Base-by-base conservation (phyloP, 2,797 vertebrate species). In the Darevskia mixta region DNA sequence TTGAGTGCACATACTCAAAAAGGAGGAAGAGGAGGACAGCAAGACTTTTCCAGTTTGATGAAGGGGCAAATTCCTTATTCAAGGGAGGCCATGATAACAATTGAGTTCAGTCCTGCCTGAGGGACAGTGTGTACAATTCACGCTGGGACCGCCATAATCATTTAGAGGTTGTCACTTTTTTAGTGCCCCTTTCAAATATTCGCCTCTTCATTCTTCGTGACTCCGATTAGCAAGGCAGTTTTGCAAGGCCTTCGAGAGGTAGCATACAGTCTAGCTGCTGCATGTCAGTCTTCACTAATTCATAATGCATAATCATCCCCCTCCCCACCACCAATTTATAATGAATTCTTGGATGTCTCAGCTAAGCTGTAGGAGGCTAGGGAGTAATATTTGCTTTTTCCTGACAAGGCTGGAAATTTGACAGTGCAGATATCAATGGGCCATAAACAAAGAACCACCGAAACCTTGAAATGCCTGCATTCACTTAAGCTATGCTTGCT, bases 331-430 rank as follows among this genome's bases (percentile, higher is more conserved):
- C 10, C 77, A 43, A 80, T 43, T 58, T 45, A 79, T 79, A 72
- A 55, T 75, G 80, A 79, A 79, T 75, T 49, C 55, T 67, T 79
- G 67, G 29, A 49, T 23, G 27, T 66, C 58, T 80, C 10, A 13
- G 43, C 43, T 76, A 66, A 69, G 7, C 32, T 73, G 77, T 55
- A 29, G 13, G 18, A 41, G 8, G 58, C 58, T 58, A 82, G 29
- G 41, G 32, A 43, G 32, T 69, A 69, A 69, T 80, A 58, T 80
- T 81, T 73, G n/a, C 17, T 84, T 83, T 73, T 76, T 35, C 27
- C 61, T 81, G 71, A 69, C 61, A 67, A 67, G 82, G 18, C 61
- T 90, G 45, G 77, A 80, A 87, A 43, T 79, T 83, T 84, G 83
- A 76, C 78, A 75, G 76, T 79, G 35, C 43, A 43, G 43, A 55